These are phyloP conservation scores for Grallaria varia DNA, from an alignment of 2,113 vertebrate genomes.

Conservation along the genomic window DNA sequence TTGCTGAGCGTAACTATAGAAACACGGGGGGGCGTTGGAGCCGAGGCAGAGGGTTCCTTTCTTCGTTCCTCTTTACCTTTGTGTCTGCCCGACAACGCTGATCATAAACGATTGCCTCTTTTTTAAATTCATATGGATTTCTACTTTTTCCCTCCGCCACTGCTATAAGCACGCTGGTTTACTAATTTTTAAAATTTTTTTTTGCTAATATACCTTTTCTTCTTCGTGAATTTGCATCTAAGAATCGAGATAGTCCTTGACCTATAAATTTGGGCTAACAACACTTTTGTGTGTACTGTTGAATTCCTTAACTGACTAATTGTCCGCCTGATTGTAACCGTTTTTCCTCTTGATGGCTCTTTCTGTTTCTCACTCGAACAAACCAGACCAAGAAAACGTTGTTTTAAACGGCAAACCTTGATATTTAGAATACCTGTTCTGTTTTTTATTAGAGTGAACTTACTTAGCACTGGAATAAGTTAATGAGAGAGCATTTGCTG, in stretches of 20 bases:
- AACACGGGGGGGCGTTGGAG: neutral
- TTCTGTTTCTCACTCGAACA: neutral
- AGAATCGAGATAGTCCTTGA: neutral
- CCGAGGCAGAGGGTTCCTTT: neutral
- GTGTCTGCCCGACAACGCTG: neutral
- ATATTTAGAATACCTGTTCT: neutral
- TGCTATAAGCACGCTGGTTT: rapidly evolving
- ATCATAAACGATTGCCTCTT: neutral
- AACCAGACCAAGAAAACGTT: neutral
- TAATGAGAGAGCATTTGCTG: neutral
- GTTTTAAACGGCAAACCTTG: neutral
- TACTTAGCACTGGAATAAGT: neutral
- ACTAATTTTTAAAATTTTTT: too few relatives aligned
- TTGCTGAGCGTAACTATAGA: conserved; percentile 33
- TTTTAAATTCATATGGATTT: neutral
- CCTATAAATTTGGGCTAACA: neutral
- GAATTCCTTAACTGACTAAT: neutral
- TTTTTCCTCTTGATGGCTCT: neutral
- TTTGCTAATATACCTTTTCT: neutral
- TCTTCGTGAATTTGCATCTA: neutral
- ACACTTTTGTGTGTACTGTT: neutral
- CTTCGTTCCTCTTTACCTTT: neutral
- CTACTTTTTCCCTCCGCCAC: rapidly evolving
- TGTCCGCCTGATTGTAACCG: neutral
- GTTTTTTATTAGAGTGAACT: neutral